Evolutionary conservation across 2,888 invertebrate genomes (phyloP), one percentile per base, ranked within the genome.

Genomic region (Schrankia costaestrigalis): DNA sequence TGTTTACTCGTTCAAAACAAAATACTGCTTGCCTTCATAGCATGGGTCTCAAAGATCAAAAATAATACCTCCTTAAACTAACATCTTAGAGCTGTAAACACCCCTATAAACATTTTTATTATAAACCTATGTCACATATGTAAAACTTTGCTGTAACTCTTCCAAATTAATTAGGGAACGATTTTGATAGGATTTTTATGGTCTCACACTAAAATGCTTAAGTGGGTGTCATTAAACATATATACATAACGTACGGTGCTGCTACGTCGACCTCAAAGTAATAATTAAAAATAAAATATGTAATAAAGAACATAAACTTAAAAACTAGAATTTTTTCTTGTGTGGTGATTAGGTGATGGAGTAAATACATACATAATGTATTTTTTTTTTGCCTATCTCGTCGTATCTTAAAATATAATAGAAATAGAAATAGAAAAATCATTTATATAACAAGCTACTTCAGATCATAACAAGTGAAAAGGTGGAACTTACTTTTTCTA

Each of bases 1-100:
- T n/a, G n/a, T n/a, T n/a, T n/a, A n/a, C n/a, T n/a, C n/a, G n/a
- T n/a, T n/a, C n/a, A n/a, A n/a, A n/a, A 57, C 46, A 71, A 66
- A 72, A 70, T 70, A 76, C 71, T 73, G 67, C 59, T 63, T 64
- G 64, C 71, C 70, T 70, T 71, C 82, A 65, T 71, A 70, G 77
- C 72, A 78, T 78, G 82, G 76, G 79, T 77, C 72, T 63, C 42
- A 45, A 41, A 60, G 63, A 66, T 76, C 66, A 63, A 71, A 83
- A 84, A 69, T 69, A 69, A 68, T 55, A 13, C 25, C 9, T 25
- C 47, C 44, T 38, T 31, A 27, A 49, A 35, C 38, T 40, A 12
- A 30, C 53, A 69, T n/a, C n/a, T n/a, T 49, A 57, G 78, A 80
- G 80, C 35, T 63, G 79, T 42, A 53, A 40, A 44, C 33, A 37